Evolutionary conservation across 2,888 invertebrate genomes (phyloP), one percentile per base, ranked within the genome.

Genomic region (Hypena proboscidalis): DNA sequence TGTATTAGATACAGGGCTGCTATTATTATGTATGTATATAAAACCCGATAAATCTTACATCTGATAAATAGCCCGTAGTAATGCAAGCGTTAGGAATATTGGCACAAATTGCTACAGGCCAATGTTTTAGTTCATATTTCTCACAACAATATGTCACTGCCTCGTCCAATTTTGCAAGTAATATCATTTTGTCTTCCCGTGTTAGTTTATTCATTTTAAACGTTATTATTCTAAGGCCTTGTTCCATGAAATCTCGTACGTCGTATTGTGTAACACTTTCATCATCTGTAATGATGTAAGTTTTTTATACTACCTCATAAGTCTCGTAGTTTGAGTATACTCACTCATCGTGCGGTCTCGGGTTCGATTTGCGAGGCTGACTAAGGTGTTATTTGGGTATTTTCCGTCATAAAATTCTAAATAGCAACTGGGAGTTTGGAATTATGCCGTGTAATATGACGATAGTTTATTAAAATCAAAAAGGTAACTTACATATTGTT

Each of bases 61-160:
- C 50, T 15, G 48, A 43, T 3, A 74, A 13, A 23, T 39, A 45
- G 30, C 82, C 82, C 5, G 81, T 77, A 45, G 67, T 69, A 5
- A 78, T 77, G 36, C 70, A 56, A 8, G 71, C 73, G 22, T 79
- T 82, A 8, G 77, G 78, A 3, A 83, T 51, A 47, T 80, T 77
- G 5, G 79, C 45, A 8, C 68, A 73, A 3, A 78, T 49, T 3
- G 79, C 72, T 5, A 82, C 50, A 1, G 81, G 81, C 79, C 80
- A 80, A 15, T 62, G 51, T 1, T 46, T 32, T 0, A 76, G 56
- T 3, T 70, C 62, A 39, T 73, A 70, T 50, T 82, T 81, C 11
- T 64, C 55, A 37, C 78, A 76, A 36, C 67, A 66, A 59, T 58
- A 50, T 45, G 58, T 26, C 37, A 67, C 41, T 23, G 76, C 58